Percentiles rank a stretch among this genome's conserved stretches.
Evolutionary conservation across 2,113 vertebrate genomes (phyloP).

Genomic region (Boulengeromyrus knoepffleri): DNA sequence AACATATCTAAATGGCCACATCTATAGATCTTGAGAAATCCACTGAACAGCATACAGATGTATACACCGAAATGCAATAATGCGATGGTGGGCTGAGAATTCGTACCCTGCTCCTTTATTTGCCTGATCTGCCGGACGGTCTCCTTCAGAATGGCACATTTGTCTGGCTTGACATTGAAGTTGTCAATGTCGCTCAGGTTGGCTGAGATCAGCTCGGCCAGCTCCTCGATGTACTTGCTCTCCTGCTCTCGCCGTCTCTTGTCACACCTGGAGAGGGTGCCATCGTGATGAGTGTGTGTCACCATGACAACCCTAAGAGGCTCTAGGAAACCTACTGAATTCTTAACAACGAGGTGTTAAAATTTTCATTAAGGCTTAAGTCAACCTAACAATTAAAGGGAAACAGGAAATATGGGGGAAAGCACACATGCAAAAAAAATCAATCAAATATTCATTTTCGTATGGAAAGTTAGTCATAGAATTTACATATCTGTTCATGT

Average conservation of each 20-base stretch:
- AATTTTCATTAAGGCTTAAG: neutral
- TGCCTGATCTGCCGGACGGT: constrained; percentile 96
- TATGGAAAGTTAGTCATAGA: neutral
- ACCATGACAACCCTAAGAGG: constrained; percentile 2
- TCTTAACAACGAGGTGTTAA: neutral
- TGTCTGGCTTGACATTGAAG: constrained; percentile 98
- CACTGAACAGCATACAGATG: neutral
- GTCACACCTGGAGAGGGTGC: constrained; percentile 69
- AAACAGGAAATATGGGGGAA: neutral
- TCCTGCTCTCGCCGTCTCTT: constrained; percentile 96
- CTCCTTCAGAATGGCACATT: constrained; percentile 98
- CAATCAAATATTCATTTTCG: neutral
- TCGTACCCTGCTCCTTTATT: constrained; percentile 96
- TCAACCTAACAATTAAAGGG: neutral
- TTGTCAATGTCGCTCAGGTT: constrained; percentile 97
- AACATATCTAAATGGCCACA: neutral
- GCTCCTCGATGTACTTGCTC: constrained; percentile 96
- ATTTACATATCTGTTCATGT: neutral
- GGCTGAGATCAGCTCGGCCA: constrained; percentile 96
- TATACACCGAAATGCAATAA: neutral
- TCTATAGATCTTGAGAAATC: neutral
- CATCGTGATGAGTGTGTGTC: neutral
- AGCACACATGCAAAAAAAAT: neutral
- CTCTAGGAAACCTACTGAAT: neutral
- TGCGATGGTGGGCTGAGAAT: neutral